Evolutionary conservation across 2,797 vertebrate species (phyloP), one percentile per base, ranked within the genome.

Genomic region (Melanotaenia trifasciata): DNA sequence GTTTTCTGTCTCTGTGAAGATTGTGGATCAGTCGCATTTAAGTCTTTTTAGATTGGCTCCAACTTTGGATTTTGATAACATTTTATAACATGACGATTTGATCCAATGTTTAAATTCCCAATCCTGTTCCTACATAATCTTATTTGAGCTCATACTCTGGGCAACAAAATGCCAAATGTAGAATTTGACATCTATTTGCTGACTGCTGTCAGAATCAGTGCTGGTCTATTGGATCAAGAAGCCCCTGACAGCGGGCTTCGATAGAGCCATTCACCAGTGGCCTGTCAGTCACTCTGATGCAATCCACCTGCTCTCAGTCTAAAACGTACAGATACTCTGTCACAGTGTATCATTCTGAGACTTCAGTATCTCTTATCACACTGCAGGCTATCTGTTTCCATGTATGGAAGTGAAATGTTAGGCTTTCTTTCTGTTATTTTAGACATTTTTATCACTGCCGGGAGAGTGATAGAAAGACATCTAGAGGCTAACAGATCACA

Each of bases 401-500:
- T 36, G n/a, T 35, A 43, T 3, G 6, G 54, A 3, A 24, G 50
- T n/a, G 5, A 38, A 13, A 26, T 16, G 13, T 9, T 16, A 33
- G n/a, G 12, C 6, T 28, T 50, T 28, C 18, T 20, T n/a, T 47
- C 8, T 57, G 16, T 22, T 58, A 59, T 10, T 50, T 30, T 66
- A 14, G 26, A 47, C 60, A 20, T 64, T 64, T 64, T 28, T 9
- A 53, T 36, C 13, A 28, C 22, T 14, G 40, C 33, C 28, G 5
- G 10, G 6, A 61, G 40, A 56, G 30, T n/a, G 36, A 45, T 56
- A 79, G 62, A 72, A 60, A 76, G 74, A 78, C 51, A 77, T 83
- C 33, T 78, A 84, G 57, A 74, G 60, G 79, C 87, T 84, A 89
- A 91, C 78, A 81, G 74, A 90, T 92, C 81, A 87, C 80, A 88